phyloP scores from a whole-genome alignment of 2,888 invertebrate genomes.

The Caenorhabditis japonica region DNA sequence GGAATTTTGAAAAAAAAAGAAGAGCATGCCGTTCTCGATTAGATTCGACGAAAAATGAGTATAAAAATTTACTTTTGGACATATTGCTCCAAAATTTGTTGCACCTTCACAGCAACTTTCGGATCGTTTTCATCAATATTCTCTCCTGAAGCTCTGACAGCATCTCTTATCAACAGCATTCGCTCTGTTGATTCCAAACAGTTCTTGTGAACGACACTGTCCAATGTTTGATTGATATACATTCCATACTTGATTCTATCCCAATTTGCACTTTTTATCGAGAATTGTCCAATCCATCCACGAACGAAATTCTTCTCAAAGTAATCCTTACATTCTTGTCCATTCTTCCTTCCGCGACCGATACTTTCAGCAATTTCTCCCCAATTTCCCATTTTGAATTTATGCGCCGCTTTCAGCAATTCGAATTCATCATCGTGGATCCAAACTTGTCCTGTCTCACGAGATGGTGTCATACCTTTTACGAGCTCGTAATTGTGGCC shows the following conservation, averaged over 20 bases:
- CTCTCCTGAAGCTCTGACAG: constrained; percentile 24
- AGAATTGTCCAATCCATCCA: constrained; percentile 66
- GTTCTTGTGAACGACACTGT: constrained; percentile 24
- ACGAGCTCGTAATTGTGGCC: constrained; percentile 67
- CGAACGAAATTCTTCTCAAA: constrained; percentile 65
- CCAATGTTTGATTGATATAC: constrained; percentile 38
- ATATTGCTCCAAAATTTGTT: constrained; percentile 37
- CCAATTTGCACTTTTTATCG: constrained; percentile 55
- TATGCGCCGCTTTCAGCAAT: constrained; percentile 59
- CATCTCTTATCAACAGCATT: constrained; percentile 49
- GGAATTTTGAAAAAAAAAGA: no score
- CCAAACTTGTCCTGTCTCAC: constrained; percentile 49
- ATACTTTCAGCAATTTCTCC: constrained; percentile 46
- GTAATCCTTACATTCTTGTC: constrained; percentile 53
- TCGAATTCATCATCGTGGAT: constrained; percentile 35
- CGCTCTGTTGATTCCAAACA: constrained; percentile 35
- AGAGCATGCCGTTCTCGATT: no score
- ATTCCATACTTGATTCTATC: constrained; percentile 39
- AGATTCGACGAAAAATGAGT: no score
- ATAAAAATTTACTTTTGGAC: constrained; percentile 30
- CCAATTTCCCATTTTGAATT: constrained; percentile 67
- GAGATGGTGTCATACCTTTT: constrained; percentile 24
- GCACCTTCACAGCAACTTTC: constrained; percentile 22
- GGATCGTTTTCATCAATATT: constrained; percentile 28
- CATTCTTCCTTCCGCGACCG: constrained; percentile 16